phyloP scores from a whole-genome alignment of 2,888 invertebrate species.

The Antheraea assamensis region DNA sequence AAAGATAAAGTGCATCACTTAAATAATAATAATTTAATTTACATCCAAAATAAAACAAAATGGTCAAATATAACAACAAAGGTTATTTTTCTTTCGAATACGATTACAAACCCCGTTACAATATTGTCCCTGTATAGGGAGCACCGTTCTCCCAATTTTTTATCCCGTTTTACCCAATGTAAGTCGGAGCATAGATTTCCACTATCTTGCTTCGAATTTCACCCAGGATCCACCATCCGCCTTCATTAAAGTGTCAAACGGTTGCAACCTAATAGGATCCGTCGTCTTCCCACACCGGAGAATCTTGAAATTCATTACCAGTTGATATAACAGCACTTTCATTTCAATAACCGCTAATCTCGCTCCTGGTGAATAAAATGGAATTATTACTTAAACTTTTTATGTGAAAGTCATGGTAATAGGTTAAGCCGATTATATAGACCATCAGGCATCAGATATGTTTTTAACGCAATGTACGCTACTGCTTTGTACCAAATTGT shows the following conservation, averaged over 20 bases:
- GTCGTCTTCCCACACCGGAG: constrained; percentile 54
- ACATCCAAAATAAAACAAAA: no score
- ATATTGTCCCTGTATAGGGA: no score
- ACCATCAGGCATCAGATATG: no score
- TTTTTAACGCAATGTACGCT: no score
- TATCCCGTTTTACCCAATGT: not conserved
- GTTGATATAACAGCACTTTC: constrained; percentile 53
- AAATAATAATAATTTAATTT: no score
- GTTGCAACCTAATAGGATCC: constrained; percentile 49
- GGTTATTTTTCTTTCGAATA: no score
- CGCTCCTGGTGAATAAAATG: constrained; percentile 43
- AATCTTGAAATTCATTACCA: constrained; percentile 56
- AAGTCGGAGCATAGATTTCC: not conserved
- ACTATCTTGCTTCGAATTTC: constrained; percentile 39
- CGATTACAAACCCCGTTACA: no score
- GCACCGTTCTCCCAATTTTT: no score
- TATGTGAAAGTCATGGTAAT: not conserved
- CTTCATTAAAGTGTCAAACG: constrained; percentile 42
- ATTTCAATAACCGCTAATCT: constrained; percentile 67
- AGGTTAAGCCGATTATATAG: not conserved
- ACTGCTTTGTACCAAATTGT: no score
- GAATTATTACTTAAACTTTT: not conserved
- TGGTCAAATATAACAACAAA: no score
- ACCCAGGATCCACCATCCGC: constrained; percentile 53
- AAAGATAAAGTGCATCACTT: no score